Conservation (phyloP, 1,140 invertebrate genomes). For the Drosophila sturtevanti region DNA sequence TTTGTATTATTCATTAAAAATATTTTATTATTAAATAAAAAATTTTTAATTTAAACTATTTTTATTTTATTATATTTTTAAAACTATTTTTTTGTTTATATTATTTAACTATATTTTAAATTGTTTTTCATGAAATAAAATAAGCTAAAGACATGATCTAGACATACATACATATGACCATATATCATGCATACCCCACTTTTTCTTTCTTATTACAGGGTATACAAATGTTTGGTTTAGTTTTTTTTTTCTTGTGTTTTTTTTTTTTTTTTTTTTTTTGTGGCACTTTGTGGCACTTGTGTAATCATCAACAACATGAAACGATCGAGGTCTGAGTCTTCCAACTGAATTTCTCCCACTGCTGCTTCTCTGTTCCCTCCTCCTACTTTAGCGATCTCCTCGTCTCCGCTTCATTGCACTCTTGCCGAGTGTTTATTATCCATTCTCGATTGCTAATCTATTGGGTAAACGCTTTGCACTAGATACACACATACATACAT, state of each 20-base stretch:
- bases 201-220: neutral
- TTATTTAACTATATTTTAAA: no score
- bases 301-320: constrained; percentile 62
- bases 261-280: constrained; percentile 15
- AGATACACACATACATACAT: no score
- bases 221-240: constrained; percentile 36
- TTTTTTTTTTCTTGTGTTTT: neutral
- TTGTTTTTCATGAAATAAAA: no score
- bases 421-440: constrained; percentile 36
- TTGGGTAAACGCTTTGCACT: constrained; percentile 49
- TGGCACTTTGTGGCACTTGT: constrained; percentile 61
- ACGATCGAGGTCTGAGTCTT: constrained; percentile 22
- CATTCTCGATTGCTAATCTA: constrained; percentile 64
- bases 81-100: neutral
- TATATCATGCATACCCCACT: neutral
- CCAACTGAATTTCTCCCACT: no score
- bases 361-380: no score
- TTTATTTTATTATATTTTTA: no score
- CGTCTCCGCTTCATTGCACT: constrained; percentile 40
- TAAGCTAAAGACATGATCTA: no score
- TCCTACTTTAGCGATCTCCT: no score
- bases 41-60: no score
- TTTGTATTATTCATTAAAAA: no score
- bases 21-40: no score
- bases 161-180: no score